These are phyloP conservation scores for Cerastis leucographa DNA, from an alignment of 2,888 invertebrate species.

Conservation along the genomic window DNA sequence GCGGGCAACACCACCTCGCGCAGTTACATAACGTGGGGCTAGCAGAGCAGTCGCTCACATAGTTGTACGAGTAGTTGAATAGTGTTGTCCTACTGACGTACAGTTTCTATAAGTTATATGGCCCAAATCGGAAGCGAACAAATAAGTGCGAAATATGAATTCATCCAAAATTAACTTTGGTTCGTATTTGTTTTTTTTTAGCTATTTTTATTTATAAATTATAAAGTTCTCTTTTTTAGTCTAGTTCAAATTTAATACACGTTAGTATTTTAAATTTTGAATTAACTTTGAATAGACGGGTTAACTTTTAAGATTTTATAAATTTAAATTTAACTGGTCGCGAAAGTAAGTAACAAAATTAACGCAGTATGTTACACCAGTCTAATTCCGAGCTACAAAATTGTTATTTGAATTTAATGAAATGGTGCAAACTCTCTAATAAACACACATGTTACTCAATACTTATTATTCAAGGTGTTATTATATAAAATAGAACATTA, in stretches of 20 bases:
- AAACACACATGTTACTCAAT: background rate
- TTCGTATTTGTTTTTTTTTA: slow-evolving; percentile 52
- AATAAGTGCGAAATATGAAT: slow-evolving; percentile 41
- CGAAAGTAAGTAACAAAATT: background rate
- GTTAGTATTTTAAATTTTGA: too few relatives aligned
- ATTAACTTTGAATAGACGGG: too few relatives aligned
- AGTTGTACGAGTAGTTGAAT: slow-evolving; percentile 13
- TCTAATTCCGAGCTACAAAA: background rate
- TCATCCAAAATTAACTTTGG: slow-evolving; percentile 51
- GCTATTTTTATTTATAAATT: background rate
- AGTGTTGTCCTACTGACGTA: slow-evolving; percentile 36
- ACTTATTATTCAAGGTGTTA: background rate
- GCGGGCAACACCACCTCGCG: slow-evolving; percentile 55
- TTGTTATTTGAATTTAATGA: background rate
- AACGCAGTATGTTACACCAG: background rate
- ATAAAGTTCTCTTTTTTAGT: background rate
- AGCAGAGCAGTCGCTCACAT: slow-evolving; percentile 68
- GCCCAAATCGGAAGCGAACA: slow-evolving; percentile 8
- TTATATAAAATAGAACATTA: background rate
- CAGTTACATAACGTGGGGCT: slow-evolving; percentile 80
- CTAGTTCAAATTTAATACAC: background rate
- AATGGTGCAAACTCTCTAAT: background rate
- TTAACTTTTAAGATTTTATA: too few relatives aligned
- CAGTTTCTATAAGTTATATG: slow-evolving; percentile 19
- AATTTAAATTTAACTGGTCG: background rate